Evolutionary conservation across 2,888 invertebrate genomes (phyloP), one percentile per base, ranked within the genome.

Genomic region (Ametastegia equiseti): DNA sequence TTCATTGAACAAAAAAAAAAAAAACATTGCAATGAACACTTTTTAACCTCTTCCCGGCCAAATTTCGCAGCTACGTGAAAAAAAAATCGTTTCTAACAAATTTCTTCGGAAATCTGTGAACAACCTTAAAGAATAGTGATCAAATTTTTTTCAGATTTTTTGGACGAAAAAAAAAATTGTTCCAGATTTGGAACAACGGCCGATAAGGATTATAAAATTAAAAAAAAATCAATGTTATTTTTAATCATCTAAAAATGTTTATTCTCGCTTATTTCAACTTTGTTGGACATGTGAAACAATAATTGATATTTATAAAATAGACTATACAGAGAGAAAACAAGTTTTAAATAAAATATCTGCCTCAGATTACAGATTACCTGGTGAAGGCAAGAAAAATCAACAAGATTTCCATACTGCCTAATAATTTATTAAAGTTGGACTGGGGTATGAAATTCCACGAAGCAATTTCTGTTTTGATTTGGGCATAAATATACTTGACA

Each of bases 151-250:
- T n/a, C n/a, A n/a, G n/a, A n/a, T n/a, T n/a, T 63, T 63, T 63
- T 63, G 19, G 63, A 63, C 63, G 63, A n/a, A 63, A 63, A 63
- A 63, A 63, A 63, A 63, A 63, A 15, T 57, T 57, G 63, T 63
- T 23, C 1, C 23, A 63, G 15, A 63, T 63, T 63, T 23, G 63
- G 63, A 63, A 23, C 19, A 63, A 63, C 15, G 63, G 63, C 63
- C 27, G 23, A 63, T 63, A 63, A 63, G 50, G 63, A 63, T 63
- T 9, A 63, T 2, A 63, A 33, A 5, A 63, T 33, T 63, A n/a
- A 0, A 1, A 27, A 27, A 63, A 63, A 63, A 63, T 33, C 4
- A 63, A 63, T 7, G 13, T 27, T 27, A 1, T 27, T 63, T 63
- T 27, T 27, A 2, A 1, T 63, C 30, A 63, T 23, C 30, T 63